Evolutionary conservation across 2,888 invertebrate genomes (phyloP).

Genomic region (Buathra laborator): DNA sequence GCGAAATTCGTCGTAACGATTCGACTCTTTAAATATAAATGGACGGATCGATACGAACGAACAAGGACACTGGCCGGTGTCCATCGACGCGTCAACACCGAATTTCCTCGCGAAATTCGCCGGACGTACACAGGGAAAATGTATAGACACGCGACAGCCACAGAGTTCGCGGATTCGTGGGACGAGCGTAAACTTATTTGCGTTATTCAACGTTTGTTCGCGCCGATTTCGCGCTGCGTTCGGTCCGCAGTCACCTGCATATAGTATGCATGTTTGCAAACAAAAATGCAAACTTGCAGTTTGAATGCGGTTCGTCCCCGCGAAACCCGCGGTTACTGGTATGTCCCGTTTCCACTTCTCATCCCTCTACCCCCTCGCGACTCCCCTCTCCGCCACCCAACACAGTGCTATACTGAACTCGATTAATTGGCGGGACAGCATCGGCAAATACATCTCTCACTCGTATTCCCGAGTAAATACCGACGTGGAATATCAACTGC

Average conservation of each 20-base stretch:
- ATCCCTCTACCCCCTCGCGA: constrained; percentile 3
- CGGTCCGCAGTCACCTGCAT: constrained; percentile 47
- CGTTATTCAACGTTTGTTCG: constrained; percentile 77
- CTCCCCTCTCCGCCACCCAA: too few relatives aligned
- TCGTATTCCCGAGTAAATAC: constrained; percentile 76
- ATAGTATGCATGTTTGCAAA: constrained; percentile 73
- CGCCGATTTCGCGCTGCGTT: constrained; percentile 58
- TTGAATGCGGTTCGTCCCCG: constrained; percentile 46
- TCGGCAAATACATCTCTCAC: constrained; percentile 75
- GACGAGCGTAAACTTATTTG: constrained; percentile 72
- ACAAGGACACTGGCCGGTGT: constrained; percentile 22
- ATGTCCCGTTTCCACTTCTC: constrained; percentile 20
- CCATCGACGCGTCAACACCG: constrained; percentile 10
- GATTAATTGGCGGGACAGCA: constrained; percentile 78
- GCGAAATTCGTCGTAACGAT: neutral
- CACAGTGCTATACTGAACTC: constrained; percentile 47
- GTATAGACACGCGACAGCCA: constrained; percentile 25
- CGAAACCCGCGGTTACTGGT: constrained; percentile 46
- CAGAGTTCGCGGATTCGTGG: constrained; percentile 39
- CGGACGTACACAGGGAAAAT: constrained; percentile 10
- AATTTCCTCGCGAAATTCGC: constrained; percentile 38
- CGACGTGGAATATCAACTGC: constrained; percentile 62
- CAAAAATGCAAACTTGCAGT: constrained; percentile 77
- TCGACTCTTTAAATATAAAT: constrained; percentile 55
- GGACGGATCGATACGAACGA: constrained; percentile 26